Base-by-base conservation (phyloP, 2,113 vertebrate genomes). In the Syrrhaptes paradoxus region DNA sequence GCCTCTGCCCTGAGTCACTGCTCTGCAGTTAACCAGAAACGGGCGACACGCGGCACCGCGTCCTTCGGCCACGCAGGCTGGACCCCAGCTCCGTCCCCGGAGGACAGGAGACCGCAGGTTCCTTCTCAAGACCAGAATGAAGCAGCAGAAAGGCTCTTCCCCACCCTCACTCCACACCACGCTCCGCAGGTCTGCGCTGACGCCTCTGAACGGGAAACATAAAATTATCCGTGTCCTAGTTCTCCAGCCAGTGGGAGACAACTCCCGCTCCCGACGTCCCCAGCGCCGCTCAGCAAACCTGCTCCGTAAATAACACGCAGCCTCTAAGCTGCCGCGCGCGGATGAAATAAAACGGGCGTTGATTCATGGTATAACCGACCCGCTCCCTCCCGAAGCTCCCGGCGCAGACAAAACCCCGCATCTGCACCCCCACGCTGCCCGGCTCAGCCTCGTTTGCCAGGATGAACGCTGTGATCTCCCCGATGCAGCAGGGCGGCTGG, bases 301-400 rank as follows among this genome's bases (percentile, higher is more conserved):
- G 92, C 90, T 87, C 95, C 87, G 91, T 85, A 94, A 94, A 92
- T 89, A 95, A 95, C 94, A 57, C 3, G 11, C 76, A 72, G 93
- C 80, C 86, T 41, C 28, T 28, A 13, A 89, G 89, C 95, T 66
- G 84, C 89, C 14, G 8, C 25, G 6, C 91, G 92, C 43, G 70
- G 65, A 77, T 29, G 80, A 52, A 78, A 92, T 67, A 81, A 95
- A 93, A 91, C 52, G 86, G 94, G 84, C 88, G 80, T 80, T 65
- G 86, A 93, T 87, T 94, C 93, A 71, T 31, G 84, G 66, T 54
- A 68, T 21, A 68, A 83, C 54, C 28, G 46, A 67, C 61, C 90
- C 58, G 43, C 79, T 89, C 81, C 87, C 85, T 79, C 34, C 75
- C 9, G 4, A 1, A 57, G 86, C 94, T 49, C 7, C 96, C 43